Evolutionary conservation across 2,113 vertebrate species (phyloP), one percentile per base, ranked within the genome.

Genomic region (Fulica atra): DNA sequence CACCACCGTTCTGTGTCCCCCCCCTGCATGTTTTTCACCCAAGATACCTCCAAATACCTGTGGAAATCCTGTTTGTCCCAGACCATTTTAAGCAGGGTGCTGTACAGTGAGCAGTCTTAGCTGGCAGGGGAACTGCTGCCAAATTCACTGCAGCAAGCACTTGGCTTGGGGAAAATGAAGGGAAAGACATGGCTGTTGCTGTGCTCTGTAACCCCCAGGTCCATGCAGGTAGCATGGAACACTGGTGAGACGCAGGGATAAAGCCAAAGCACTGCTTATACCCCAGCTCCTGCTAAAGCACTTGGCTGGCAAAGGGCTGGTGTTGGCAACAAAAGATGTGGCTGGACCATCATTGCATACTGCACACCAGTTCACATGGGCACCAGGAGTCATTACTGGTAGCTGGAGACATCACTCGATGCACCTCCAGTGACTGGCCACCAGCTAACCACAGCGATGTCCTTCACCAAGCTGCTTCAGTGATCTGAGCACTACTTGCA

Each of bases 161-260:
- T 77, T 53, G 17, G n/a, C n/a, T n/a, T n/a, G n/a, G n/a, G 2
- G 3, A n/a, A 71, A 57, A 68, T 12, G 11, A 51, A 20, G 4
- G 23, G 9, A 50, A 73, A 56, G 3, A 68, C 89, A 63, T 6
- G 9, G 17, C 35, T 80, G 23, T 26, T 15, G 2, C 28, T 57
- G 44, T 28, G 60, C 35, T 70, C 38, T 1, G 6, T 33, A 88
- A 33, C 8, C 42, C 77, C 44, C 28, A 65, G 46, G 44, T 44
- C 64, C 35, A n/a, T 0, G 3, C 29, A 76, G 44, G 59, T 76
- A 87, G 78, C 54, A 48, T 33, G 50, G 57, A 59, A 51, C 4
- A 5, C 21, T 3, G 2, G 0, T 28, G 79, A 57, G 12, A 69
- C 16, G 14, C 19, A 48, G 0, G 1, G 61, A 38, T 25, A 2